These are phyloP conservation scores for Montipora sp. DNA, from an alignment of 64 coral and sea anemone species.

Conservation along the genomic window DNA sequence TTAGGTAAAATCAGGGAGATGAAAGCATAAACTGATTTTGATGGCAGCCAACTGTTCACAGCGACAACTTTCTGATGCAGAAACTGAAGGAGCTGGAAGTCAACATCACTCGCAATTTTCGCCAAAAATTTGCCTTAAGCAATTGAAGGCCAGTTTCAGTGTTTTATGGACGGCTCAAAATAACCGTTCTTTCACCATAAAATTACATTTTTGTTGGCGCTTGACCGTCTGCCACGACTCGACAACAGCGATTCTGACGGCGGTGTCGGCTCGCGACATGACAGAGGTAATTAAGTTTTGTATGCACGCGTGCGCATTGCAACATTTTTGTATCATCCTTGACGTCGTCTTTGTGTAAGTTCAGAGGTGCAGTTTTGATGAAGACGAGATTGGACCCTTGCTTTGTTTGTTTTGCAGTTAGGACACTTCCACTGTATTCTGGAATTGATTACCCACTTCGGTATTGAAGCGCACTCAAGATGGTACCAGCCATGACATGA, in stretches of 20 bases:
- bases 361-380: background rate
- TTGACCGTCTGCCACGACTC: background rate
- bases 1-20: background rate
- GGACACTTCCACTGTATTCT: conserved; percentile 35
- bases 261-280: background rate
- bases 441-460: conserved; percentile 24
- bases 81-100: background rate
- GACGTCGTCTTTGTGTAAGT: conserved; percentile 20
- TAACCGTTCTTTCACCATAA: background rate
- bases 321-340: background rate
- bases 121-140: background rate
- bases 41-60: background rate
- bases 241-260: background rate
- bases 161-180: background rate
- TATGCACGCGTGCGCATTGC: conserved; percentile 13
- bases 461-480: conserved; percentile 31
- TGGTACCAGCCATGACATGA: conserved; percentile 65
- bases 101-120: background rate
- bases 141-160: background rate
- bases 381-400: background rate
- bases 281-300: conserved; percentile 8
- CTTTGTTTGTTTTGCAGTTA: conserved; percentile 1
- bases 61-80: background rate
- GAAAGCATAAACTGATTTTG: background rate
- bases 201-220: background rate